Evolutionary conservation across 2,113 vertebrate genomes (phyloP).

Genomic region (Heliornis fulica): DNA sequence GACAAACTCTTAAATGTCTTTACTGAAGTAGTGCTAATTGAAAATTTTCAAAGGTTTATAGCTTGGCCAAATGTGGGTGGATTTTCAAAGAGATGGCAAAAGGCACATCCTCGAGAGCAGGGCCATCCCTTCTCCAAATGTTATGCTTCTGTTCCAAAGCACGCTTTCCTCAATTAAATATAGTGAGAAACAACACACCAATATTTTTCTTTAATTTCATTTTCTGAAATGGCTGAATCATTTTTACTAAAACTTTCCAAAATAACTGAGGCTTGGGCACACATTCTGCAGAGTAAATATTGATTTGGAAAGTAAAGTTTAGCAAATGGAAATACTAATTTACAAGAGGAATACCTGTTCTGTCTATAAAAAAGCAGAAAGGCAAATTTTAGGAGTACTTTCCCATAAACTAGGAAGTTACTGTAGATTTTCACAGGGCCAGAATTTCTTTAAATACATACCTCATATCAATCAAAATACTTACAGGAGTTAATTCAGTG

Average conservation of each 20-base stretch:
- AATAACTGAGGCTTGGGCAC: constrained; percentile 21
- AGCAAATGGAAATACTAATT: not conserved
- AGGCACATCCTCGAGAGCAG: constrained; percentile 57
- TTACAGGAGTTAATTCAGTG: not conserved
- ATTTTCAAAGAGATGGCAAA: constrained; percentile 67
- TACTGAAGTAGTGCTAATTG: constrained; percentile 63
- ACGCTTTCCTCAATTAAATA: constrained; percentile 50
- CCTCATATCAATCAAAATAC: not conserved
- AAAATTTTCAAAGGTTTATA: constrained; percentile 66
- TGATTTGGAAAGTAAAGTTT: not conserved
- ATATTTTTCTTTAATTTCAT: constrained; percentile 41
- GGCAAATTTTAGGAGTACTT: not conserved
- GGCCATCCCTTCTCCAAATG: constrained; percentile 63
- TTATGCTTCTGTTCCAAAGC: constrained; percentile 56
- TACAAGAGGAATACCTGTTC: not conserved
- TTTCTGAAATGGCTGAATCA: constrained; percentile 65
- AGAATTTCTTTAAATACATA: not conserved
- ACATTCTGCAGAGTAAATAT: constrained; percentile 1
- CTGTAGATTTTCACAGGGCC: not conserved
- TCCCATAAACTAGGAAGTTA: not conserved
- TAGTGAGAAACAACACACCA: constrained; percentile 45
- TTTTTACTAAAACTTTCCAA: constrained; percentile 55
- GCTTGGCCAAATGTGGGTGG: constrained; percentile 68
- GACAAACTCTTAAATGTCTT: constrained; percentile 66
- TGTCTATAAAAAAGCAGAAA: not conserved